Conservation (phyloP, 2,888 invertebrate genomes). For the Dorcus hopei region DNA sequence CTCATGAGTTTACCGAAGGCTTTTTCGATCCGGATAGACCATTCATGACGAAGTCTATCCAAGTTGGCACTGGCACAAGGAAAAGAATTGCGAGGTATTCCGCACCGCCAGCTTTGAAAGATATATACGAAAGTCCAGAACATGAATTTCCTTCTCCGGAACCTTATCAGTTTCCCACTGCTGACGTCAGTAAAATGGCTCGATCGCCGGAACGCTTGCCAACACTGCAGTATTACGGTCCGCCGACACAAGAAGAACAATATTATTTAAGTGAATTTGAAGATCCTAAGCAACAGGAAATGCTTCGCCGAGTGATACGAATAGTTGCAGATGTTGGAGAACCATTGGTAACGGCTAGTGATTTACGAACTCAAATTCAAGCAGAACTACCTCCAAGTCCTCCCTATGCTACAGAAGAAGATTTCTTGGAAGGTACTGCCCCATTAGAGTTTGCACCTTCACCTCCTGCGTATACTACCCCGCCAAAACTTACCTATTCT, state of each 20-base stretch:
- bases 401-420: neutral
- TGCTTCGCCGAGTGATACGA: constrained; percentile 13
- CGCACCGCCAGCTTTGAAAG: neutral
- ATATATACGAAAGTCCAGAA: neutral
- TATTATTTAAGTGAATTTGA: constrained; percentile 9
- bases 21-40: constrained; percentile 10
- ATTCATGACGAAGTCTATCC: neutral
- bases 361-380: neutral
- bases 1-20: constrained; percentile 8
- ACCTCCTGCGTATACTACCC: no score
- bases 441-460: no score
- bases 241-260: constrained; percentile 10
- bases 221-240: neutral
- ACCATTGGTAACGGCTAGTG: neutral
- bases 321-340: constrained; percentile 16
- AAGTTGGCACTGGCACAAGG: neutral
- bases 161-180: neutral
- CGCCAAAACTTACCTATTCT: no score
- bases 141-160: neutral
- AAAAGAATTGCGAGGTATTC: neutral
- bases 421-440: neutral
- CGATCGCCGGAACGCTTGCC: neutral
- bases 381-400: neutral
- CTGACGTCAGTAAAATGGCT: neutral
- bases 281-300: constrained; percentile 17